These are phyloP conservation scores for Campoletis raptor DNA, from an alignment of 2,888 invertebrate genomes.

Conservation along the genomic window DNA sequence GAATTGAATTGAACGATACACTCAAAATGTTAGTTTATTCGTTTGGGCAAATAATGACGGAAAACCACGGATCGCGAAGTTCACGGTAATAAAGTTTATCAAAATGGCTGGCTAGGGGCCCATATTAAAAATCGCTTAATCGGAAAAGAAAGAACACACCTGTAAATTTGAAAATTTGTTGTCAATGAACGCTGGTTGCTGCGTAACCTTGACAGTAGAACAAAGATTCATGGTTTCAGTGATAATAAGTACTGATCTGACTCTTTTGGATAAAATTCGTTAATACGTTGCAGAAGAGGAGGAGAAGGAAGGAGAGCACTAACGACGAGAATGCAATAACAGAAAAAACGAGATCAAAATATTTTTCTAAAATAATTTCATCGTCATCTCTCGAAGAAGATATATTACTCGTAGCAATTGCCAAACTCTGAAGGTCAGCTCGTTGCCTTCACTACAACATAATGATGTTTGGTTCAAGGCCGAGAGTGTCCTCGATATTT, in stretches of 20 bases:
- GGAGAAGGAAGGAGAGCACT: background rate
- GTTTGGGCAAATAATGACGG: background rate
- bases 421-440: slow-evolving; percentile 50
- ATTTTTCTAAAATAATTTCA: slow-evolving; percentile 35
- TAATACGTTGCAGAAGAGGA: background rate
- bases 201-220: background rate
- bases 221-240: background rate
- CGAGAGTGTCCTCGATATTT: slow-evolving; percentile 58
- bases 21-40: background rate
- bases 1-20: background rate
- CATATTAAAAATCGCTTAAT: slow-evolving; percentile 1
- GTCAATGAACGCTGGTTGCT: slow-evolving; percentile 8
- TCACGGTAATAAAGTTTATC: background rate
- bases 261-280: background rate
- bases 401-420: slow-evolving; percentile 53
- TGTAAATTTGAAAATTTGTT: background rate
- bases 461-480: slow-evolving; percentile 56
- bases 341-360: background rate
- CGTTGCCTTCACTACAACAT: slow-evolving; percentile 28
- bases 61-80: background rate
- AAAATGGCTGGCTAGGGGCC: background rate
- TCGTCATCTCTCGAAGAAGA: slow-evolving; percentile 29
- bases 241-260: background rate
- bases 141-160: background rate
- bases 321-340: slow-evolving; percentile 1